Conservation (phyloP, 2,888 invertebrate species). For the Rhamphomyia laevipes region DNA sequence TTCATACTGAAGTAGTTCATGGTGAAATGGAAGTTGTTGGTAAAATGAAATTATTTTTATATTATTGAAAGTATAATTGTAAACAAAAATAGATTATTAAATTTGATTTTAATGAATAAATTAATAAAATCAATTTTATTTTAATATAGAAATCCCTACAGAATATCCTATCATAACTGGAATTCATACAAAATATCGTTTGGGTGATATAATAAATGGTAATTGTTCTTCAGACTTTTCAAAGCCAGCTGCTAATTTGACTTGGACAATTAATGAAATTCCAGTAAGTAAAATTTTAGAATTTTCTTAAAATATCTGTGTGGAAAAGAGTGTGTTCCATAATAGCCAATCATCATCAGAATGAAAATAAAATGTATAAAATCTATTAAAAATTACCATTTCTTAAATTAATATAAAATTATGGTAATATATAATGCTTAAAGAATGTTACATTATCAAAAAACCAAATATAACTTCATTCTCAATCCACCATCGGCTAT, state of each 20-base stretch:
- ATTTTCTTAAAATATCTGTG: too few species aligned
- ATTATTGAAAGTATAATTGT: neutral
- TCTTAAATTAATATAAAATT: too few species aligned
- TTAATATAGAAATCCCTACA: conserved; percentile 37
- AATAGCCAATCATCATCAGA: too few species aligned
- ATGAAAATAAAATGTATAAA: too few species aligned
- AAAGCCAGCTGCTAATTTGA: conserved; percentile 44
- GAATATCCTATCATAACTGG: conserved; percentile 43
- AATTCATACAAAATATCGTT: conserved; percentile 41
- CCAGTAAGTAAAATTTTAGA: conserved; percentile 23
- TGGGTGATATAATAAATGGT: conserved; percentile 42
- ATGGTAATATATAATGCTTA: too few species aligned
- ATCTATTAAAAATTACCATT: too few species aligned
- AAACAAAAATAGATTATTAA: too few species aligned
- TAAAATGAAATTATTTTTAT: conserved; percentile 18
- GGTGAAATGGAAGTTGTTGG: conserved; percentile 38
- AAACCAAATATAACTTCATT: too few species aligned
- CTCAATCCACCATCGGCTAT: too few species aligned
- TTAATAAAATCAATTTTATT: neutral
- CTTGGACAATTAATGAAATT: conserved; percentile 45
- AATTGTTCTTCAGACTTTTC: conserved; percentile 46
- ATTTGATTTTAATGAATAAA: neutral
- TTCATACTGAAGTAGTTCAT: conserved; percentile 32
- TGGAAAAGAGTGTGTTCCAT: too few species aligned
- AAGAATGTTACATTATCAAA: too few species aligned